Conservation (phyloP, 1,140 invertebrate species). For the Anastrepha obliqua region DNA sequence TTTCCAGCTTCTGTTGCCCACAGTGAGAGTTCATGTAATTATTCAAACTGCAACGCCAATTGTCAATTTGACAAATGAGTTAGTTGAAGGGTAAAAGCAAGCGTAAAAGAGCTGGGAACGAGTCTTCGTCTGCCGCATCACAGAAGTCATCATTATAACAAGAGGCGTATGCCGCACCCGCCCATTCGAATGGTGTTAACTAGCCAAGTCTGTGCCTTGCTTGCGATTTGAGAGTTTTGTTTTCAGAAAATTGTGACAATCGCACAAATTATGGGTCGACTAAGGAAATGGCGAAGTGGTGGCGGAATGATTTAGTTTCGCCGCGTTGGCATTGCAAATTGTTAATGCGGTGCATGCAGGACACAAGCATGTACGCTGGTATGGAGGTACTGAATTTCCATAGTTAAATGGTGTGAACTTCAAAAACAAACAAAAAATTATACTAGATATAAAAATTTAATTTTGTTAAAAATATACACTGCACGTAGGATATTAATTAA, state of each 20-base stretch:
- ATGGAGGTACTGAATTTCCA: too few species aligned
- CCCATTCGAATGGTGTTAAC: neutral
- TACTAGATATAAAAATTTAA: too few species aligned
- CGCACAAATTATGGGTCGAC: slow-evolving; percentile 55
- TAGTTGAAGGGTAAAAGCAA: neutral
- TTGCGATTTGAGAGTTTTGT: neutral
- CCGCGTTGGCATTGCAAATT: slow-evolving; percentile 60
- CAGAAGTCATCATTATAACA: neutral
- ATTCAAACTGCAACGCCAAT: slow-evolving; percentile 64
- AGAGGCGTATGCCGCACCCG: neutral
- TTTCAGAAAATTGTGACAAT: slow-evolving; percentile 64
- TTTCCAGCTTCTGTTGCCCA: neutral
- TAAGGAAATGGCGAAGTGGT: slow-evolving; percentile 50
- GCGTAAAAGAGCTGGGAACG: neutral
- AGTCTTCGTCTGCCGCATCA: neutral
- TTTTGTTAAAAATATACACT: too few species aligned
- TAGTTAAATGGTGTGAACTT: too few species aligned
- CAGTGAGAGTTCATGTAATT: neutral
- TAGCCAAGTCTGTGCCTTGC: neutral
- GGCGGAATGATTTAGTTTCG: slow-evolving; percentile 68
- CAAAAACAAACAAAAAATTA: too few species aligned
- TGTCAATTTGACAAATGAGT: slow-evolving; percentile 66
- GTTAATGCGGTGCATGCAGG: slow-evolving; percentile 61
- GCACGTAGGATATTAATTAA: too few species aligned
- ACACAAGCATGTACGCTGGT: neutral